phyloP scores from a whole-genome alignment of 2,113 vertebrate species.

The Rousettus leschenaultii region DNA sequence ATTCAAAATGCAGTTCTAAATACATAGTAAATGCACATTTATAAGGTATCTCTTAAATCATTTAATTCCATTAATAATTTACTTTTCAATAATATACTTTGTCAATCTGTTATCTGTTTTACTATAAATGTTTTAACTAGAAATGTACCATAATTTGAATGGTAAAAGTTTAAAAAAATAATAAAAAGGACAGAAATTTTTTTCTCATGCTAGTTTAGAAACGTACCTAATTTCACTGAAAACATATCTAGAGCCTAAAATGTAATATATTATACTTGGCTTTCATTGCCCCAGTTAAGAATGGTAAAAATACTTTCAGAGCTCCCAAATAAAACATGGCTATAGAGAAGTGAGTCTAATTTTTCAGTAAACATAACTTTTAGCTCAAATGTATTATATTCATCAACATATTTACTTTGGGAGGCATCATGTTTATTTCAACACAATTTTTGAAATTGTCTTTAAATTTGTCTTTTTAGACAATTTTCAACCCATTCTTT shows the following conservation, averaged over 20 bases:
- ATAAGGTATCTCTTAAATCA: not conserved
- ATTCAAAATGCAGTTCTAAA: not conserved
- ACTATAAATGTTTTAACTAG: conserved; percentile 3
- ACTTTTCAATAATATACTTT: not conserved
- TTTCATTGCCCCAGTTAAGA: not conserved
- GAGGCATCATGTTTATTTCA: not conserved
- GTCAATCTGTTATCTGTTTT: not conserved
- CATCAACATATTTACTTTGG: not conserved
- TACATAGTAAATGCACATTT: not conserved
- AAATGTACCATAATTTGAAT: not conserved
- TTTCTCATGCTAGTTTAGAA: not conserved
- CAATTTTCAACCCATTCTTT: not conserved
- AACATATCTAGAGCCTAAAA: conserved; percentile 8
- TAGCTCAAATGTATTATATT: not conserved
- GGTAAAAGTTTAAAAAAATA: conserved; percentile 21
- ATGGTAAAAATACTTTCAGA: not conserved
- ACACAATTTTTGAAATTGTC: not conserved
- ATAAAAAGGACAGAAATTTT: not conserved
- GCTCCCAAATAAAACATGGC: not conserved
- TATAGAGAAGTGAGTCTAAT: not conserved
- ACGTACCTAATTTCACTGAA: conserved; percentile 61
- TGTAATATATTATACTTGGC: not conserved
- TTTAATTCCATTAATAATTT: conserved; percentile 9
- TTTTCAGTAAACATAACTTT: not conserved
- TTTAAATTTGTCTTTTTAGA: not conserved